These are phyloP conservation scores for Hylia prasina DNA, from an alignment of 2,113 vertebrate genomes.

Conservation along the genomic window DNA sequence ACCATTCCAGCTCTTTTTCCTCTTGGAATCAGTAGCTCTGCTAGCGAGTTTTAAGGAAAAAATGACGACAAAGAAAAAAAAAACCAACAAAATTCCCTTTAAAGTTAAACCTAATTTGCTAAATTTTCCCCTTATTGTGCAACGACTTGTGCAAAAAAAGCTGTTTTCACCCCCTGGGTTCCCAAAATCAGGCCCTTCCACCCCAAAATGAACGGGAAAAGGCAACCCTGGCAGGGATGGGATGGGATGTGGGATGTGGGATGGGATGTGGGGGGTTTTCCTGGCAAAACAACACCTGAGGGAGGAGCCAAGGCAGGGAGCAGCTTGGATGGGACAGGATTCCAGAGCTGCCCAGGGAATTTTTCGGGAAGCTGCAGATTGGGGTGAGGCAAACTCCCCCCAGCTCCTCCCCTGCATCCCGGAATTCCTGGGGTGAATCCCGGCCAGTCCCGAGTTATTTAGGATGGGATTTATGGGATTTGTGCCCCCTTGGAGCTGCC, in stretches of 20 bases:
- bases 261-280: background rate
- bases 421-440: background rate
- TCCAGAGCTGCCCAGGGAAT: background rate
- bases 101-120: slow-evolving; percentile 57
- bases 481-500: background rate
- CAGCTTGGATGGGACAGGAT: background rate
- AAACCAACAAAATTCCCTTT: slow-evolving; percentile 40
- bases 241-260: background rate
- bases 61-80: background rate
- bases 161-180: slow-evolving; percentile 22
- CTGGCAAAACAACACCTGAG: background rate
- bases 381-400: background rate
- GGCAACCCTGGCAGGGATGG: background rate
- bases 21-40: slow-evolving; percentile 53
- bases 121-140: slow-evolving; percentile 61
- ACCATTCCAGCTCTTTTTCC: background rate
- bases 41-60: slow-evolving; percentile 49
- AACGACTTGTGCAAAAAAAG: slow-evolving; percentile 69
- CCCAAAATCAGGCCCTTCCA: background rate
- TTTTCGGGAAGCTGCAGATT: background rate
- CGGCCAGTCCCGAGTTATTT: background rate
- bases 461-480: background rate
- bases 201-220: background rate
- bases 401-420: rapidly evolving
- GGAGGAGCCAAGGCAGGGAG: background rate